Percentiles rank a stretch among this genome's conserved stretches.
These are phyloP conservation scores for Montipora capitata DNA, from an alignment of 92 coral and sea anemone genomes.

Conservation along the genomic window DNA sequence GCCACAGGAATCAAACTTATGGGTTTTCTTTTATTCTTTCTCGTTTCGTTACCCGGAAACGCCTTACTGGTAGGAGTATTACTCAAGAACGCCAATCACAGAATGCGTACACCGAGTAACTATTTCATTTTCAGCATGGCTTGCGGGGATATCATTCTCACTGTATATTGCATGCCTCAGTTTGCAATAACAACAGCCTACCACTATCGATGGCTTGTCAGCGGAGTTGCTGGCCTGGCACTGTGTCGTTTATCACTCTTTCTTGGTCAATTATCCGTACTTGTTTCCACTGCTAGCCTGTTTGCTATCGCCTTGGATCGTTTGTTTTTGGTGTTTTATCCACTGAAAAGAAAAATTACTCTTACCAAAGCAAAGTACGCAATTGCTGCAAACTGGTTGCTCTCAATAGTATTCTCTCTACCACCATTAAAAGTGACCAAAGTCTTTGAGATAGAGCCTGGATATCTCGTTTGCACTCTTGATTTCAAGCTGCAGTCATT, in stretches of 20 bases:
- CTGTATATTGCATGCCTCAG: conserved; percentile 54
- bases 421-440: conserved; percentile 64
- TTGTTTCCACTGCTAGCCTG: conserved; percentile 72
- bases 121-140: conserved; percentile 79
- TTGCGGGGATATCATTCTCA: conserved; percentile 56
- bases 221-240: conserved; percentile 61
- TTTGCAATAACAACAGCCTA: conserved; percentile 9
- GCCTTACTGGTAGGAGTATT: conserved; percentile 60
- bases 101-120: conserved; percentile 78
- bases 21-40: conserved; percentile 47
- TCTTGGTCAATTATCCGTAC: conserved; percentile 54
- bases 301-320: conserved; percentile 79
- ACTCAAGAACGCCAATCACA: conserved; percentile 70
- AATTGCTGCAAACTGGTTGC: conserved; percentile 57
- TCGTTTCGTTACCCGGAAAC: conserved; percentile 59
- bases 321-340: conserved; percentile 78
- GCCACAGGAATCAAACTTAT: conserved; percentile 17
- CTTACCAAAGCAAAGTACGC: conserved; percentile 27
- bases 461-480: conserved; percentile 30
- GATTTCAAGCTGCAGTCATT: background rate
- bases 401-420: conserved; percentile 43
- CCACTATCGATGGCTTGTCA: conserved; percentile 64
- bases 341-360: conserved; percentile 59
- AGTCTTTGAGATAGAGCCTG: background rate
- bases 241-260: conserved; percentile 64